Evolutionary conservation across 2,888 invertebrate genomes (phyloP).

Genomic region (Drosophila mercatorum): DNA sequence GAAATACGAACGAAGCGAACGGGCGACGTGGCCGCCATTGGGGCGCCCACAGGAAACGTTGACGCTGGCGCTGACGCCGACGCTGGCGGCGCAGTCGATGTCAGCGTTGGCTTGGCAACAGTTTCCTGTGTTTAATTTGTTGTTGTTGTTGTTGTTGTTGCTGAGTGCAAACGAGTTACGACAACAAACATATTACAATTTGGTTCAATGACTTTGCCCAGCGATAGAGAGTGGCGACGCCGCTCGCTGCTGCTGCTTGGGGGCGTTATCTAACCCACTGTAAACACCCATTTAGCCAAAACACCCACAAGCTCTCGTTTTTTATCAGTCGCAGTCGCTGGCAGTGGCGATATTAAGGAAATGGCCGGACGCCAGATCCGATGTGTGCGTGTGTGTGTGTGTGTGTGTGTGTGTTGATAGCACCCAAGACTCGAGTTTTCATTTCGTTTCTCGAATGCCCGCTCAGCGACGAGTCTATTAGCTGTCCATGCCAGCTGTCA

Average conservation of each 20-base stretch:
- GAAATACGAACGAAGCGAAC: constrained; percentile 73
- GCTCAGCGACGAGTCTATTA: background rate
- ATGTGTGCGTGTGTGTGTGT: no score
- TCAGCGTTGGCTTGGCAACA: constrained; percentile 71
- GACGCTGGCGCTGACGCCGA: constrained; percentile 52
- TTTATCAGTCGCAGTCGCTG: constrained; percentile 20
- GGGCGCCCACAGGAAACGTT: constrained; percentile 82
- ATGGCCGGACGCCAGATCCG: constrained; percentile 37
- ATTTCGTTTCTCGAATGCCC: constrained; percentile 4
- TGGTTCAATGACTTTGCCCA: constrained; percentile 77
- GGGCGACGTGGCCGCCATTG: constrained; percentile 70
- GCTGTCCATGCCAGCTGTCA: background rate
- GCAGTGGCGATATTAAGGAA: constrained; percentile 36
- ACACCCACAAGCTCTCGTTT: constrained; percentile 54
- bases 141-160: constrained; percentile 37
- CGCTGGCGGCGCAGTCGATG: constrained; percentile 53
- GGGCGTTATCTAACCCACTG: constrained; percentile 61
- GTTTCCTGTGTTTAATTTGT: constrained; percentile 74
- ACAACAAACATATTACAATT: constrained; percentile 79
- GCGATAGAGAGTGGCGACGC: constrained; percentile 56
- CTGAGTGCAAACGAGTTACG: constrained; percentile 78
- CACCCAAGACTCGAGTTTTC: constrained; percentile 9
- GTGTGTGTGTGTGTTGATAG: constrained; percentile 48
- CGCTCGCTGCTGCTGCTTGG: constrained; percentile 23
- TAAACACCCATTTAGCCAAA: constrained; percentile 62